These are phyloP conservation scores for Samia ricini DNA, from an alignment of 1,140 invertebrate genomes.

Conservation along the genomic window DNA sequence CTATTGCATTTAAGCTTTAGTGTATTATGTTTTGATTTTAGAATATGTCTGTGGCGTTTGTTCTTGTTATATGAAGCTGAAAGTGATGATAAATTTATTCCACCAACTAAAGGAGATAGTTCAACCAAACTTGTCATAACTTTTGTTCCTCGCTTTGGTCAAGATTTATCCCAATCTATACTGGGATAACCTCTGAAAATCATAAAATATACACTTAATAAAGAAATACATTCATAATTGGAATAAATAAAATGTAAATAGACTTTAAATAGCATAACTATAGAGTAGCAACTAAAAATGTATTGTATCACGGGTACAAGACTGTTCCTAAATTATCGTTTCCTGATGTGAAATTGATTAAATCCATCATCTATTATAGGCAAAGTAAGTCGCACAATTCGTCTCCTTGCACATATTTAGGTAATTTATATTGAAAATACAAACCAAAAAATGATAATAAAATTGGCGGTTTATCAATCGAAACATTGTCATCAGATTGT, in stretches of 20 bases:
- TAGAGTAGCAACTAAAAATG: too few species aligned
- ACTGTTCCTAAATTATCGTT: too few species aligned
- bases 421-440: neutral
- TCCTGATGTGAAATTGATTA: neutral
- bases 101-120: conserved; percentile 11
- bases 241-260: neutral
- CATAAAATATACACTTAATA: neutral
- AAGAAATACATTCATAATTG: neutral
- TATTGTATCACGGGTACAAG: too few species aligned
- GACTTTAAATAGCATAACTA: neutral
- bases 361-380: neutral
- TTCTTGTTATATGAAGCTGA: conserved; percentile 2
- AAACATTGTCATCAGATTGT: neutral
- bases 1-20: conserved; percentile 47
- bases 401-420: neutral
- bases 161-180: neutral
- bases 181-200: neutral
- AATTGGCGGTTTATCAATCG: conserved; percentile 25
- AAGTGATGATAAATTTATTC: conserved; percentile 12
- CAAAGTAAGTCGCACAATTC: neutral
- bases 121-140: conserved; percentile 34
- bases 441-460: conserved; percentile 15
- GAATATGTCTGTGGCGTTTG: conserved; percentile 30
- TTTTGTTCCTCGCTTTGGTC: conserved; percentile 10
- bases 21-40: conserved; percentile 50